Evolutionary conservation across 2,797 vertebrate genomes (phyloP), one percentile per base, ranked within the genome.

Genomic region (Molossus alvarezi): DNA sequence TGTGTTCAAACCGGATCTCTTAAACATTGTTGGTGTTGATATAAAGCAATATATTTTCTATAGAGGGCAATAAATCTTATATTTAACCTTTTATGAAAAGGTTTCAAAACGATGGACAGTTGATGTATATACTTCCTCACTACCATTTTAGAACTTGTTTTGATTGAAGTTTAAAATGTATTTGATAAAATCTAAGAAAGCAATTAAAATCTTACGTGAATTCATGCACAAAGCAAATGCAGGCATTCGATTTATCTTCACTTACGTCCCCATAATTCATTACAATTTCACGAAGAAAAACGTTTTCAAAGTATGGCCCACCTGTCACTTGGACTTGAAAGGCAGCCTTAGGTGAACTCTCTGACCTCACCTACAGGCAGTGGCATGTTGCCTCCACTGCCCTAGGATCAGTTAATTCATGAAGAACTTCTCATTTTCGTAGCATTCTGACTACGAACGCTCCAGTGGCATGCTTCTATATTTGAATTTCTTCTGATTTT

Each of bases 201-300:
- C 55, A 72, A 95, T 93, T 96, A 95, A 93, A 97, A 96, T 69
- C 93, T 95, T 97, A 85, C 48, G 93, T 91, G 90, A 96, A 91
- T 98, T 96, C 98, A 90, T 93, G 33, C 71, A 95, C 96, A 97
- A 98, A 97, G 72, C 92, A 98, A 88, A 88, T 91, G 77, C 82
- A 97, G 84, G 58, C 55, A 79, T 97, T 97, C 84, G 96, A 96
- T 51, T 41, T 15, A 82, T 97, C 85, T 88, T 98, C 64, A 94
- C 92, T 96, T 96, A 53, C 65, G 95, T 98, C 76, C 90, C 96
- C 89, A 95, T 95, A 87, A 95, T 57, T 95, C 95, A 96, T 67
- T 95, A 2, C 1, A 53, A 9, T 67, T 92, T 60, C n/a, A 55
- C 37, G 27, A 25, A 27, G 41, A 48, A 18, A 88, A 62, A 15